phyloP scores from a whole-genome alignment of 2,888 invertebrate species.

The Melanophora roralis region DNA sequence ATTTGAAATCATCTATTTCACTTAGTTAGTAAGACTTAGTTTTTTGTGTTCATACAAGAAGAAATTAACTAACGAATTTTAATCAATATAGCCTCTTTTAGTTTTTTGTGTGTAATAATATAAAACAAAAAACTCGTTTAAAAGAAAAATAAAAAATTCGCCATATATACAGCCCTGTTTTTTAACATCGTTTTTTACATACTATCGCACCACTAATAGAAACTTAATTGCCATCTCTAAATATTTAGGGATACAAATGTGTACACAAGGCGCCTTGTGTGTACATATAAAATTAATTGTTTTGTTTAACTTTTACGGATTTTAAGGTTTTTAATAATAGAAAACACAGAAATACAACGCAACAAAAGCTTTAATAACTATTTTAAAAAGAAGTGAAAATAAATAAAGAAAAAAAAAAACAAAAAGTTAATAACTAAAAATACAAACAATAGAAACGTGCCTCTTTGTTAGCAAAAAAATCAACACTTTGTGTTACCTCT shows the following conservation, averaged over 20 bases:
- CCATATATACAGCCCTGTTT: not conserved
- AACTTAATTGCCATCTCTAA: conserved; percentile 23
- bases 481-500: not conserved
- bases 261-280: no score
- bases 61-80: no score
- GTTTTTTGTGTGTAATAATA: no score
- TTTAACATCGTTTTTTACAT: not conserved
- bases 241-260: conserved; percentile 38
- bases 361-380: not conserved
- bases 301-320: conserved; percentile 25
- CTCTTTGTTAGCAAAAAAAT: not conserved
- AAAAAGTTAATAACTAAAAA: not conserved
- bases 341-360: conserved; percentile 5
- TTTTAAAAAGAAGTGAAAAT: not conserved
- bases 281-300: conserved; percentile 30
- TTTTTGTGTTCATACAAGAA: no score
- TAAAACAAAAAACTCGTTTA: no score
- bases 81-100: no score
- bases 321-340: conserved; percentile 18
- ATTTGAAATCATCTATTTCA: no score
- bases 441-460: conserved; percentile 37
- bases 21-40: no score
- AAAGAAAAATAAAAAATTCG: no score
- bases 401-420: not conserved
- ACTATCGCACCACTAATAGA: not conserved